Percentiles rank a stretch among this genome's conserved stretches.
Conservation (phyloP, 1,140 invertebrate genomes). For the Galleria mellonella region DNA sequence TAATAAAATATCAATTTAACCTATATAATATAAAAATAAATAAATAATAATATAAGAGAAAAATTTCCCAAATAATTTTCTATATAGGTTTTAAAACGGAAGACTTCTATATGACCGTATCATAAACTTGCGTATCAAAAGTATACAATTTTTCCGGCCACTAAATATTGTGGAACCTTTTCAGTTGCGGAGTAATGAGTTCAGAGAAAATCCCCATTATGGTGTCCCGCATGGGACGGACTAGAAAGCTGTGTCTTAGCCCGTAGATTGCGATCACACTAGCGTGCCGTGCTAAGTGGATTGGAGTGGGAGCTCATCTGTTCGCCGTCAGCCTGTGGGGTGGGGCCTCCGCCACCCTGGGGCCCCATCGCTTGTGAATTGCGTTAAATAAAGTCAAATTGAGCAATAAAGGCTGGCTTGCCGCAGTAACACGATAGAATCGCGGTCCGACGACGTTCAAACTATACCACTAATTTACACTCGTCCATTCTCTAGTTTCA, state of each 20-base stretch:
- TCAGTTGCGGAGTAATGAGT: neutral
- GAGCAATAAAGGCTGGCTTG: constrained; percentile 68
- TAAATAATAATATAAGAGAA: no score
- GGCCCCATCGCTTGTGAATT: constrained; percentile 42
- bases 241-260: neutral
- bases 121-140: no score
- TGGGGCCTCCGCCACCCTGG: constrained; percentile 3
- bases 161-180: no score
- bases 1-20: no score
- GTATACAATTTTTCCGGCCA: no score
- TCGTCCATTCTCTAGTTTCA: no score
- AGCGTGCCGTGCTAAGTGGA: constrained; percentile 61
- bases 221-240: neutral
- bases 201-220: neutral
- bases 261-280: constrained; percentile 51
- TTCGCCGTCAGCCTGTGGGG: constrained; percentile 50
- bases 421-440: constrained; percentile 59
- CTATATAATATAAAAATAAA: no score
- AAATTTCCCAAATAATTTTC: no score
- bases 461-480: constrained; percentile 53
- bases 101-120: no score
- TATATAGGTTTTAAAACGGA: no score
- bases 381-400: constrained; percentile 74
- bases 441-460: constrained; percentile 32
- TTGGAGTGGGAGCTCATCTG: constrained; percentile 68